Evolutionary conservation across 2,797 vertebrate species (phyloP).

Genomic region (Allobates femoralis): DNA sequence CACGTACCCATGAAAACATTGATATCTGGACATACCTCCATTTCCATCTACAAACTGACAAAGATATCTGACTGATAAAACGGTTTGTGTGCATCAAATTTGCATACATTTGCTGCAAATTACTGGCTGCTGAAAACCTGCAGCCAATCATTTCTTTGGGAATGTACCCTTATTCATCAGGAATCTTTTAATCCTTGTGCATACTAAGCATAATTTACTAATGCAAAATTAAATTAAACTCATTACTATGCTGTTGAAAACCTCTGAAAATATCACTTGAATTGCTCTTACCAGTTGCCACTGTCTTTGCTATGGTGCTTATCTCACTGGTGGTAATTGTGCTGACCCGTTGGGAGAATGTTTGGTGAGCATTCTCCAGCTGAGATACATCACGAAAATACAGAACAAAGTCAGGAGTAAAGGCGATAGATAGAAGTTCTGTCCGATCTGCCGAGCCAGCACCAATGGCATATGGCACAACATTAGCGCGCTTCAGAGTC

Average conservation of each 20-base stretch:
- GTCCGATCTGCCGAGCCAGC: slow-evolving; percentile 85
- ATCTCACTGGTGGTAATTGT: slow-evolving; percentile 71
- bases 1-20: not conserved
- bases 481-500: slow-evolving; percentile 81
- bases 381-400: slow-evolving; percentile 79
- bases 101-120: too few relatives aligned
- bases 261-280: not conserved
- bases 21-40: not conserved
- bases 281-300: slow-evolving; percentile 48
- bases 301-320: slow-evolving; percentile 50
- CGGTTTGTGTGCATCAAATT: not conserved
- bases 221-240: not conserved
- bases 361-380: slow-evolving; percentile 77
- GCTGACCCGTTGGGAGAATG: slow-evolving; percentile 75
- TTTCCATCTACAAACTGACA: not conserved
- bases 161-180: not conserved
- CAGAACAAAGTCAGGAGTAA: slow-evolving; percentile 82
- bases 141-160: too few relatives aligned
- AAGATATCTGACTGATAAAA: not conserved
- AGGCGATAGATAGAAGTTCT: slow-evolving; percentile 89
- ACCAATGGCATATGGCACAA: slow-evolving; percentile 85
- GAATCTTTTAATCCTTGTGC: not conserved
- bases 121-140: too few relatives aligned
- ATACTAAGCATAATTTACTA: not conserved
- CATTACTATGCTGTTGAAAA: not conserved